These are phyloP conservation scores for Caenorhabditis sulstoni DNA, from an alignment of 2,888 invertebrate genomes.

Conservation along the genomic window DNA sequence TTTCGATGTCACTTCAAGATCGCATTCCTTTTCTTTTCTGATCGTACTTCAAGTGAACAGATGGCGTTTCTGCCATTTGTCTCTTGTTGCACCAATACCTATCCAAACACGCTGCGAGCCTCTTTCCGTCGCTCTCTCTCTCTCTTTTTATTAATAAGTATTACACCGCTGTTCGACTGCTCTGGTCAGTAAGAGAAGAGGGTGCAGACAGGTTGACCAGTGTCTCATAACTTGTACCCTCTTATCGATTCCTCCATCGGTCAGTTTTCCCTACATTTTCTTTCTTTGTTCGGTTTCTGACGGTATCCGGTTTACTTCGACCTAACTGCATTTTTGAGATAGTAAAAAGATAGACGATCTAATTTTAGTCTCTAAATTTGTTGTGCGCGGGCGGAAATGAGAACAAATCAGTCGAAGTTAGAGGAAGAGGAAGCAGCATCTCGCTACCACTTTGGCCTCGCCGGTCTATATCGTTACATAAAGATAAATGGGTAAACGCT, in stretches of 20 bases:
- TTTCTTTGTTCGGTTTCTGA: background rate
- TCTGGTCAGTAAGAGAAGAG: background rate
- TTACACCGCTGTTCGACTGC: constrained; percentile 24
- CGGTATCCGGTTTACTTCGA: too few species aligned
- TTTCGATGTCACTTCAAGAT: constrained; percentile 8
- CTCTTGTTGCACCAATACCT: constrained; percentile 37
- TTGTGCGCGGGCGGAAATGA: too few species aligned
- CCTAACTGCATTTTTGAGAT: too few species aligned
- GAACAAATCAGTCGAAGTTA: constrained; percentile 26
- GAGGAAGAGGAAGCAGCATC: too few species aligned
- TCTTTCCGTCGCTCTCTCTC: constrained; percentile 3
- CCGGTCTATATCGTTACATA: constrained; percentile 46
- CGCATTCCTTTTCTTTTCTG: constrained; percentile 1
- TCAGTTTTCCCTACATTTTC: background rate
- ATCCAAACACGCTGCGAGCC: constrained; percentile 23
- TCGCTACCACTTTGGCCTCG: constrained; percentile 1
- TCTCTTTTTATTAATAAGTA: constrained; percentile 48
- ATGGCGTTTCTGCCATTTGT: constrained; percentile 17
- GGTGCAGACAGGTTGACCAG: constrained; percentile 1
- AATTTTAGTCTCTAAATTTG: background rate
- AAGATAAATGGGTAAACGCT: constrained; percentile 37
- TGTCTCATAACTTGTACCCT: constrained; percentile 19
- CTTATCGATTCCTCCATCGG: constrained; percentile 7
- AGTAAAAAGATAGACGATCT: too few species aligned
- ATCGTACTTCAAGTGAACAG: constrained; percentile 25